Evolutionary conservation across 2,888 invertebrate species (phyloP).

Genomic region (Andrena bucephala): DNA sequence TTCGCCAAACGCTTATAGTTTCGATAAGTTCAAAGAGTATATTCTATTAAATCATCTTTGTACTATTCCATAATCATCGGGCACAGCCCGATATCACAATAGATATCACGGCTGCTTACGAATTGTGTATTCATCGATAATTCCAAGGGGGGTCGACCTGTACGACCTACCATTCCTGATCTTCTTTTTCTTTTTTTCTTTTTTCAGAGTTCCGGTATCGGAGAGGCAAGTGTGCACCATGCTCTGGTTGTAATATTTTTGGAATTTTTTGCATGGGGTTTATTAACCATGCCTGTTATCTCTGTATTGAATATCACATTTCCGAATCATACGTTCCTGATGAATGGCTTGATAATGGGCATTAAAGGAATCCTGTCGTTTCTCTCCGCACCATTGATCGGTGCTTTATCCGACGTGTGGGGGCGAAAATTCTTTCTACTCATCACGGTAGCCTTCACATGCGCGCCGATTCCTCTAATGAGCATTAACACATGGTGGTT

Average conservation of each 20-base stretch:
- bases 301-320: slow-evolving; percentile 97
- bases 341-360: slow-evolving; percentile 99
- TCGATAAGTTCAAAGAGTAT: slow-evolving; percentile 40
- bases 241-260: slow-evolving; percentile 99
- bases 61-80: slow-evolving; percentile 40
- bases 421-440: slow-evolving; percentile 99
- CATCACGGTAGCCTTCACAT: slow-evolving; percentile 99
- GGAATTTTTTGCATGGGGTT: slow-evolving; percentile 99
- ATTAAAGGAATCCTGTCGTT: slow-evolving; percentile 99
- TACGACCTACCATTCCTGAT: slow-evolving; percentile 52
- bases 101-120: slow-evolving; percentile 63
- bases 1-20: slow-evolving; percentile 61
- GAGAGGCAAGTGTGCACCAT: slow-evolving; percentile 98
- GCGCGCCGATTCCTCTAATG: slow-evolving; percentile 99
- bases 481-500: slow-evolving; percentile 99
- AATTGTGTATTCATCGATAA: slow-evolving; percentile 31
- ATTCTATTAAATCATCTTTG: slow-evolving; percentile 20
- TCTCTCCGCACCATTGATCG: slow-evolving; percentile 98
- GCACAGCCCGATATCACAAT: slow-evolving; percentile 49
- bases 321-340: slow-evolving; percentile 99
- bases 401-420: slow-evolving; percentile 99
- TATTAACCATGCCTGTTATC: slow-evolving; percentile 99
- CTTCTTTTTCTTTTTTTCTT: slow-evolving; percentile 64
- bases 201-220: slow-evolving; percentile 93
- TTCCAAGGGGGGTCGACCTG: slow-evolving; percentile 8